Base-by-base conservation (phyloP, 2,113 vertebrate genomes). In the Triplophysa rosa region DNA sequence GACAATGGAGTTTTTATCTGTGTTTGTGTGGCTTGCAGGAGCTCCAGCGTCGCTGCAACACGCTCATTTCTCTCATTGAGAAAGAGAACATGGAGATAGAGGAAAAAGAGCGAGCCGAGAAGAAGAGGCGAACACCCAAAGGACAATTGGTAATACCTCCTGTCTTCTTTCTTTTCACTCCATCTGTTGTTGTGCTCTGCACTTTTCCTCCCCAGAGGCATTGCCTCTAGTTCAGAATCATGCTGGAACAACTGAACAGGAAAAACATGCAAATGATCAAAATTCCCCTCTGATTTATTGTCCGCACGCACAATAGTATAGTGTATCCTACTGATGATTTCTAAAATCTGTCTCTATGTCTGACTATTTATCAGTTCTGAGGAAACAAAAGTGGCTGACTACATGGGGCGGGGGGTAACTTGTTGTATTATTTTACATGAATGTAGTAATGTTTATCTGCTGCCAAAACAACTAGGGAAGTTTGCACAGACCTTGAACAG, bases 11-110 rank as follows among this genome's bases (percentile, higher is more conserved):
- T 37, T 37, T 37, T 37, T 37, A 37, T 37, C 33, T 37, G 64
- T 77, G 67, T 72, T 78, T 69, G 64, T 81, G 61, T 80, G 78
- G 24, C 71, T 12, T 52, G 11, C 45, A 96, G 95, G 95, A 96
- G 87, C 94, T 96, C 73, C 95, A 96, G 89, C 94, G 95, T 73
- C 95, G 95, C 59, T 96, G 95, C 86, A 96, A 95, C 87, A 96
- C 95, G 21, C 93, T 96, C 19, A 96, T 96, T 89, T 95, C 95
- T 37, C 87, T 96, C 85, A 96, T 96, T 81, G 95, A 96, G 85
- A 95, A 96, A 86, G 95, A 96, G 91, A 96, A 96, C 81, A 93
- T 94, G 89, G 95, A 96, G 91, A 95, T 96, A 26, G 95, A 96
- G 84, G 95, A 96, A 89, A 96, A 95, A 85, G 95, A 96, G 63